Percentiles rank a stretch among this genome's conserved stretches.
Conservation (phyloP, 2,888 invertebrate genomes). For the Platycnemis pennipes region DNA sequence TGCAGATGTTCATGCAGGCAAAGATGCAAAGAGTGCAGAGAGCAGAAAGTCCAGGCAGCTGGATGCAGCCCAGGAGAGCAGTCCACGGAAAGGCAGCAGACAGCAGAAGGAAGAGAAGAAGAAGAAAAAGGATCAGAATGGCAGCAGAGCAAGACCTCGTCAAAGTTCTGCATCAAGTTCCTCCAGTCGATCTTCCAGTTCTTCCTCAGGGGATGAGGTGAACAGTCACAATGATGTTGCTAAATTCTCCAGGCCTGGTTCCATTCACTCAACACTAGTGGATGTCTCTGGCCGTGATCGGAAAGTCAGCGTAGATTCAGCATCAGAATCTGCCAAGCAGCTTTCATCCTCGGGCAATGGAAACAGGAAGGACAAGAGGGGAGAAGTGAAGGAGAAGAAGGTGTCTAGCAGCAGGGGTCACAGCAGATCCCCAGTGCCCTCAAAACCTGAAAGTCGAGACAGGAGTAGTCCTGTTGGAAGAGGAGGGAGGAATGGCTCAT, state of each 20-base stretch:
- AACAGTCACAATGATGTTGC: background rate
- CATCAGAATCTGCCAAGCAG: slow-evolving; percentile 21
- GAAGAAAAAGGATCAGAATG: slow-evolving; percentile 71
- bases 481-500: slow-evolving; percentile 30
- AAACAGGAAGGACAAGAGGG: background rate
- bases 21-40: background rate
- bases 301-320: background rate
- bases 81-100: slow-evolving; percentile 46
- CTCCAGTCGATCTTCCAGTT: slow-evolving; percentile 73
- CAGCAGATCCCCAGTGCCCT: slow-evolving; percentile 49
- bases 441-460: slow-evolving; percentile 7
- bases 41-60: background rate
- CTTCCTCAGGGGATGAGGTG: slow-evolving; percentile 24
- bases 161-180: slow-evolving; percentile 72
- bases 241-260: slow-evolving; percentile 3
- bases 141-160: slow-evolving; percentile 72
- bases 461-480: slow-evolving; percentile 30
- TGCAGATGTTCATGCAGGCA: slow-evolving; percentile 19
- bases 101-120: slow-evolving; percentile 73
- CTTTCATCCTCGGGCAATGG: background rate
- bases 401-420: background rate
- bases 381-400: slow-evolving; percentile 23
- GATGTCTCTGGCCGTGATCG: slow-evolving; percentile 30
- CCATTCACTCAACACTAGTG: background rate
- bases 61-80: slow-evolving; percentile 11